phyloP scores from a whole-genome alignment of 2,888 invertebrate species.

The Sepiola atlantica region DNA sequence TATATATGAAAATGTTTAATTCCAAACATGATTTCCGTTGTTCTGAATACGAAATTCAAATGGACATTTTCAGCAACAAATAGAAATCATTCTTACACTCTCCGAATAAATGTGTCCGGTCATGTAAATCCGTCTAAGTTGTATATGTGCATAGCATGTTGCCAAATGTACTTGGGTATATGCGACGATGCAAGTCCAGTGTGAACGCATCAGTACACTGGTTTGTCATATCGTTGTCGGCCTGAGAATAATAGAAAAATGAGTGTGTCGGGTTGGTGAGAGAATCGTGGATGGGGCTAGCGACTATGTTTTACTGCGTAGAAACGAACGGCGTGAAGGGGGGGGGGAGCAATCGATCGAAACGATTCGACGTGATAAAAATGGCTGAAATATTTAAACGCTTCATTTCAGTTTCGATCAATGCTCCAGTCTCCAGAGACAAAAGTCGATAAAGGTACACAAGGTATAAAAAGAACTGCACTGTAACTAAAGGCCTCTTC shows the following conservation, averaged over 20 bases:
- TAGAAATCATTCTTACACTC: background rate
- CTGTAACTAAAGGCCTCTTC: background rate
- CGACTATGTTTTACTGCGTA: background rate
- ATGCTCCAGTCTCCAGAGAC: background rate
- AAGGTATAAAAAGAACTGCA: no score
- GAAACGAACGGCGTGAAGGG: background rate
- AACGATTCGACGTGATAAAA: background rate
- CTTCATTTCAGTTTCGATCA: background rate
- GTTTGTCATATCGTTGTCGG: background rate
- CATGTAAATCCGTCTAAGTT: background rate
- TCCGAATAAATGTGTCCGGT: background rate
- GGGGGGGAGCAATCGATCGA: background rate
- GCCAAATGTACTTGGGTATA: background rate
- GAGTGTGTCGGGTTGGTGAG: background rate
- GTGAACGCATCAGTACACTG: background rate
- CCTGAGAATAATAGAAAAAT: no score
- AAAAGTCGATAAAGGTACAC: background rate
- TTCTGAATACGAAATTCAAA: background rate
- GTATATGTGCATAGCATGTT: background rate
- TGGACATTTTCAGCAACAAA: background rate
- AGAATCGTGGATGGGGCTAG: background rate
- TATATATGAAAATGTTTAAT: background rate
- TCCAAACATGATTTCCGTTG: background rate
- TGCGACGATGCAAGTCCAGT: background rate
- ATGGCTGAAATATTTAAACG: background rate